Conservation (phyloP, 2,113 vertebrate genomes). For the Donacobius atricapilla region DNA sequence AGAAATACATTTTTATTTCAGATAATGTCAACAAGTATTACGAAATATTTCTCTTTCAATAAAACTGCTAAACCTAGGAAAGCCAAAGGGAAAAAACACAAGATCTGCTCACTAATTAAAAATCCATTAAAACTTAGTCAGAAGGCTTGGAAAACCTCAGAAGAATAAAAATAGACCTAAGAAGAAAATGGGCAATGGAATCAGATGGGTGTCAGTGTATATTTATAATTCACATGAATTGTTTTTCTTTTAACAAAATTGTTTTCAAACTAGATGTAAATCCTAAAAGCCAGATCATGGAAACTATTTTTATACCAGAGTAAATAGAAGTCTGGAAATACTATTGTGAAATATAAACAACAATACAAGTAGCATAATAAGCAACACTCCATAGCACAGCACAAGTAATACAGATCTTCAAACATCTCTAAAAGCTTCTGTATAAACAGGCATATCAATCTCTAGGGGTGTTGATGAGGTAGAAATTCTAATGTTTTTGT, state of each 20-base stretch:
- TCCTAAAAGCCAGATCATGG: conserved; percentile 11
- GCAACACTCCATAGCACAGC: neutral
- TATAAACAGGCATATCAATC: neutral
- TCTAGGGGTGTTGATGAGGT: neutral
- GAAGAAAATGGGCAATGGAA: neutral
- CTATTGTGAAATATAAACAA: conserved; percentile 37
- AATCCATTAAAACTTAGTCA: conserved; percentile 43
- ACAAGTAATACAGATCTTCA: neutral
- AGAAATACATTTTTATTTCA: conserved; percentile 48
- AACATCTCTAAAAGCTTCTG: neutral
- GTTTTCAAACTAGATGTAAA: conserved; percentile 28
- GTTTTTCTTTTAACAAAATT: neutral
- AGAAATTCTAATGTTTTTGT: neutral
- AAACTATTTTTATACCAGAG: conserved; percentile 37
- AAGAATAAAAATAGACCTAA: conserved; percentile 18
- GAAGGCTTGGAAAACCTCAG: conserved; percentile 25
- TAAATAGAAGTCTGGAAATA: conserved; percentile 35
- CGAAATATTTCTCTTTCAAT: conserved; percentile 49
- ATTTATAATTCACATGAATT: neutral
- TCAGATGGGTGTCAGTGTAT: neutral
- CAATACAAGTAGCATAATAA: neutral
- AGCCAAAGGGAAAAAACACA: neutral
- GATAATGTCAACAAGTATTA: conserved; percentile 56
- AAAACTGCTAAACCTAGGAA: conserved; percentile 4
- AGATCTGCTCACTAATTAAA: conserved; percentile 21